A percentile compares a stretch with the other conserved stretches of the same genome.
phyloP scores from a whole-genome alignment of 2,113 vertebrate species.

The Mesitornis unicolor region DNA sequence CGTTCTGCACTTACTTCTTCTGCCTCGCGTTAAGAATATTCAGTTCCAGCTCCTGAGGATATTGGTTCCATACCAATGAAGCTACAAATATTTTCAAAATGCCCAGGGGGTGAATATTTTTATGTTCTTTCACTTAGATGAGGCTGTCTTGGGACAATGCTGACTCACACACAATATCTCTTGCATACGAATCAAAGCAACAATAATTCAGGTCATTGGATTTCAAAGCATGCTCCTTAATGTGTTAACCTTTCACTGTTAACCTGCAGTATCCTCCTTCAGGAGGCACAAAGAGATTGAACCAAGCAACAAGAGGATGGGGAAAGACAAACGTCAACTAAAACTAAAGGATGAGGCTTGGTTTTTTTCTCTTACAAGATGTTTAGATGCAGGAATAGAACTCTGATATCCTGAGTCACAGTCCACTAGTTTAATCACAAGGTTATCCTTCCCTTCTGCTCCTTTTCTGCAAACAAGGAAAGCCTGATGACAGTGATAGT shows the following conservation, averaged over 20 bases:
- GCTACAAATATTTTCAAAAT: conserved; percentile 55
- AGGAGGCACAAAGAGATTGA: neutral
- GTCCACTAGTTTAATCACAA: conserved; percentile 31
- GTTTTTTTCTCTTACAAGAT: neutral
- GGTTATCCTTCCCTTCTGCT: neutral
- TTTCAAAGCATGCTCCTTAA: conserved; percentile 43
- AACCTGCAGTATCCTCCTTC: conserved; percentile 5
- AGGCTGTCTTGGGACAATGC: conserved; percentile 32
- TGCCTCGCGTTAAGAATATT: neutral
- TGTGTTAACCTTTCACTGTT: conserved; percentile 38
- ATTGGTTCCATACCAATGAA: conserved; percentile 61
- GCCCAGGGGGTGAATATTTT: conserved; percentile 60
- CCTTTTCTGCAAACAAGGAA: neutral
- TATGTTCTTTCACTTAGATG: conserved; percentile 33
- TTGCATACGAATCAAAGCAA: conserved; percentile 29
- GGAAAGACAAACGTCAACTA: neutral
- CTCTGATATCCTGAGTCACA: conserved; percentile 1
- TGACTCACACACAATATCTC: conserved; percentile 31
- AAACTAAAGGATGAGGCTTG: neutral
- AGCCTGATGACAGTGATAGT: neutral
- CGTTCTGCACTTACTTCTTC: conserved; percentile 17
- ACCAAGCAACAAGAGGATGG: neutral
- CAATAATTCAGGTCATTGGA: conserved; percentile 55
- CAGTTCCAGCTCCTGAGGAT: conserved; percentile 40
- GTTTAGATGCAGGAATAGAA: neutral